phyloP scores from a whole-genome alignment of 2,888 invertebrate genomes.

The Eretmocerus hayati region DNA sequence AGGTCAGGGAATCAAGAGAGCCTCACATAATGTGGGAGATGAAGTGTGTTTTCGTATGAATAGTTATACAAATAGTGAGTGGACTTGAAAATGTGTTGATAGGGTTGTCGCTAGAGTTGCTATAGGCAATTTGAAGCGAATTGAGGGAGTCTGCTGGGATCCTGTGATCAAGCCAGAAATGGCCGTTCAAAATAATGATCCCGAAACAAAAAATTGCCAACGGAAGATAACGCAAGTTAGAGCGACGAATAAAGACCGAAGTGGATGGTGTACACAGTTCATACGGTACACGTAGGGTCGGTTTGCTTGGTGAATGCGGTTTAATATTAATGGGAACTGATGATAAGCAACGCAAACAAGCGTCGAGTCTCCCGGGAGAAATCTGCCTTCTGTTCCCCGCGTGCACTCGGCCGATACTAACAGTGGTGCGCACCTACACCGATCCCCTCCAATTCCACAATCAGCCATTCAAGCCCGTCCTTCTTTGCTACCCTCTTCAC shows the following conservation, averaged over 20 bases:
- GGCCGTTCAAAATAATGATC: conserved; percentile 10
- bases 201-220: conserved; percentile 7
- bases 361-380: conserved; percentile 46
- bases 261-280: too few relatives aligned
- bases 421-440: too few relatives aligned
- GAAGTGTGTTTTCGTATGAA: conserved; percentile 24
- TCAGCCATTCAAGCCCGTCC: too few relatives aligned
- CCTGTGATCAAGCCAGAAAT: conserved; percentile 5
- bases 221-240: conserved; percentile 15
- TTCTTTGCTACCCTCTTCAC: too few relatives aligned
- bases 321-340: conserved; percentile 48
- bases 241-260: too few relatives aligned
- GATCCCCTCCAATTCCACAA: too few relatives aligned
- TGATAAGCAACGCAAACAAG: conserved; percentile 49
- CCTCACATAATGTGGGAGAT: conserved; percentile 26
- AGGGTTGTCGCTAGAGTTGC: too few relatives aligned
- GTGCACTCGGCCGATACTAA: conserved; percentile 39
- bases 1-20: too few relatives aligned
- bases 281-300: conserved; percentile 18
- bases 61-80: too few relatives aligned
- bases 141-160: neutral
- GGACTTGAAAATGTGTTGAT: too few relatives aligned
- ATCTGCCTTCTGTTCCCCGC: conserved; percentile 27
- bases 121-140: too few relatives aligned
- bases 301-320: conserved; percentile 47